Percentiles rank a stretch among this genome's conserved stretches.
phyloP scores from a whole-genome alignment of 2,113 vertebrate species.

The Pangasianodon hypophthalmus region DNA sequence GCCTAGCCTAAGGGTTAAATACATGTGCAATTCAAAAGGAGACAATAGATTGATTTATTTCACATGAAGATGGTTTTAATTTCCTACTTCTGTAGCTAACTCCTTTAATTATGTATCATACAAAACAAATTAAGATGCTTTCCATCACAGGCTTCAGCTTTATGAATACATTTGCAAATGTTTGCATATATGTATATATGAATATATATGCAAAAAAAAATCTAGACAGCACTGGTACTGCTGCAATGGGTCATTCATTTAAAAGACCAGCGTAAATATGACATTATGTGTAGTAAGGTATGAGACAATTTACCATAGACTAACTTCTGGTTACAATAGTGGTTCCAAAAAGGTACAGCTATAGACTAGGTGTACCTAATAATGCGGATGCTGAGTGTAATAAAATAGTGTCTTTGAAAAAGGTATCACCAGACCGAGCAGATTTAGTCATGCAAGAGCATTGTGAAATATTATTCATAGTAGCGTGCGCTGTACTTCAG shows the following conservation, averaged over 20 bases:
- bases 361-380: background rate
- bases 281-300: background rate
- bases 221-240: background rate
- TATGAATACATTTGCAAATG: conserved; percentile 21
- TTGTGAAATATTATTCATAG: conserved; percentile 14
- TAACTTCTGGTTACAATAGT: background rate
- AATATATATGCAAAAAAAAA: background rate
- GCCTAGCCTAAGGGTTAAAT: conserved; percentile 15
- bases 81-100: conserved; percentile 11
- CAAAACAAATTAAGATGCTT: conserved; percentile 27
- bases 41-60: background rate
- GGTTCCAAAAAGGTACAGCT: background rate
- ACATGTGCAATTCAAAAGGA: background rate
- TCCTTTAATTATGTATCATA: conserved; percentile 20
- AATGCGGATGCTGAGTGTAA: background rate
- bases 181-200: conserved; percentile 14
- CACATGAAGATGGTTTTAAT: background rate
- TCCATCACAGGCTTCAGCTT: background rate
- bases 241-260: background rate
- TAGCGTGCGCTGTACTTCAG: conserved; percentile 16
- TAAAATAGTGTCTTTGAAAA: background rate
- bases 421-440: background rate
- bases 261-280: background rate
- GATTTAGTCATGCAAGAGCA: background rate
- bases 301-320: background rate